phyloP scores from a whole-genome alignment of 2,797 vertebrate genomes.

The Antennarius maculatus region DNA sequence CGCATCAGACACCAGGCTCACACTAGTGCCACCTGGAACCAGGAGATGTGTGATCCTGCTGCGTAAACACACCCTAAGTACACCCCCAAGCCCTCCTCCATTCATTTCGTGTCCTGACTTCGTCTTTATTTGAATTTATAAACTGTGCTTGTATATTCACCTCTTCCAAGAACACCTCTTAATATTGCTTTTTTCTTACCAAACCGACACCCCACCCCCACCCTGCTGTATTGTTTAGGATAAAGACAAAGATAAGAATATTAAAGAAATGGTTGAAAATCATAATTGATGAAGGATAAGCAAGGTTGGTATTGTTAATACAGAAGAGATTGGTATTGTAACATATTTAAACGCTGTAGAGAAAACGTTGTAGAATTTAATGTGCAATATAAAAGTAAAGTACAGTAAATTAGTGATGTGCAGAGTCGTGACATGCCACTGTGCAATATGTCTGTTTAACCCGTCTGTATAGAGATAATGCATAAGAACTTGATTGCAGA shows the following conservation, averaged over 20 bases:
- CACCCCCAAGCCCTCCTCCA: background rate
- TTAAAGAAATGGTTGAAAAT: constrained; percentile 7
- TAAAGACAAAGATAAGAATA: constrained; percentile 10
- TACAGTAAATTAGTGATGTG: background rate
- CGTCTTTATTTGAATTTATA: constrained; percentile 16
- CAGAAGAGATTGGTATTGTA: constrained; percentile 25
- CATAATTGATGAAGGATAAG: background rate
- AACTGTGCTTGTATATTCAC: constrained; percentile 16
- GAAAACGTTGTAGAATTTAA: background rate
- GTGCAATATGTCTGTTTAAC: background rate
- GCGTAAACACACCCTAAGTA: constrained; percentile 69
- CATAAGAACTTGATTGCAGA: background rate
- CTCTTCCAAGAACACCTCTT: constrained; percentile 38
- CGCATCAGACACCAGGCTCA: constrained; percentile 44
- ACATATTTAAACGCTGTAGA: constrained; percentile 28
- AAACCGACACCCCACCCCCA: constrained; percentile 21
- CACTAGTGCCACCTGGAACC: constrained; percentile 75
- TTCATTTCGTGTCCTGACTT: constrained; percentile 8
- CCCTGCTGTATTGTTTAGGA: constrained; percentile 35
- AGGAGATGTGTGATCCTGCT: constrained; percentile 88
- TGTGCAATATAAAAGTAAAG: constrained; percentile 2
- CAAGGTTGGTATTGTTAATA: background rate
- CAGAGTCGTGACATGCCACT: background rate
- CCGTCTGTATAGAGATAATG: background rate
- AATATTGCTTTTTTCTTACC: constrained; percentile 10